Evolutionary conservation across 2,113 vertebrate species (phyloP).

Genomic region (Colossoma macropomum): DNA sequence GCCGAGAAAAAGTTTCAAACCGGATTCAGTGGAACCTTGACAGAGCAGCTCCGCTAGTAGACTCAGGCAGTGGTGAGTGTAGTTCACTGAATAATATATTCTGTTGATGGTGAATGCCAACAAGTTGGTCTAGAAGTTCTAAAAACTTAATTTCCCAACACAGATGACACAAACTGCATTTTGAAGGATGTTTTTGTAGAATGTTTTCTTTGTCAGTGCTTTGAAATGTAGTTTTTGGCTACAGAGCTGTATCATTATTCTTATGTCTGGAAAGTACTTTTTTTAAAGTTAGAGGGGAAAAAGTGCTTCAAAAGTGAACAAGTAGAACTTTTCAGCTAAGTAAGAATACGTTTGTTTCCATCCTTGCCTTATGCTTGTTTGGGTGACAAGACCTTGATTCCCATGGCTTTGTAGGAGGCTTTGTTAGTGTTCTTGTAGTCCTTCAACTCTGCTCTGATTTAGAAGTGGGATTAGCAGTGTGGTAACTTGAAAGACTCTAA

Average conservation of each 20-base stretch:
- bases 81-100: conserved; percentile 6
- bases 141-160: background rate
- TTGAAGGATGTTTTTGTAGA: background rate
- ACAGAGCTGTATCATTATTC: background rate
- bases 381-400: background rate
- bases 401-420: background rate
- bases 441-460: background rate
- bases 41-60: conserved; percentile 14
- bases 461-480: background rate
- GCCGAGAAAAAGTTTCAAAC: conserved; percentile 45
- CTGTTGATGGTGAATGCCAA: conserved; percentile 1
- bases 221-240: background rate
- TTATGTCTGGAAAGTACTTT: background rate
- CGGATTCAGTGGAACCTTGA: conserved; percentile 1
- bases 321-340: no score
- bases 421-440: background rate
- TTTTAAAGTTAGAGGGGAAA: background rate
- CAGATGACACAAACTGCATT: background rate
- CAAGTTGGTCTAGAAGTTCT: background rate
- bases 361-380: background rate
- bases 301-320: no score
- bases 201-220: background rate
- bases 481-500: background rate
- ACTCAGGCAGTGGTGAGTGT: conserved; percentile 51
- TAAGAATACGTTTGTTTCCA: background rate